Conservation (phyloP, 2,888 invertebrate genomes). For the Zelleria hepariella region DNA sequence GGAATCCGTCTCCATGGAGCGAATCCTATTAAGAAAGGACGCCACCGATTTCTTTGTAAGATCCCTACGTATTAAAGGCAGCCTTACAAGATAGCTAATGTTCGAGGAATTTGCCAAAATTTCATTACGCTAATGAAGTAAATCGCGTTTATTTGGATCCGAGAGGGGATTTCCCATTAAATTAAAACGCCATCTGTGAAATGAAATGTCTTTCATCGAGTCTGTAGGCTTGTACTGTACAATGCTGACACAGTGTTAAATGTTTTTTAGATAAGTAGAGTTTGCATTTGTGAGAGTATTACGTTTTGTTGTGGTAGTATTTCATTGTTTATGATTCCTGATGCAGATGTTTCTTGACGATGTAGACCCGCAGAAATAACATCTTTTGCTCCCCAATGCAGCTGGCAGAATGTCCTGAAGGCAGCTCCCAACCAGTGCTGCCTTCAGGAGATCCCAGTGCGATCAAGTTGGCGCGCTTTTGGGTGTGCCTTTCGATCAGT, state of each 20-base stretch:
- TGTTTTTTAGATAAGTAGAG: not conserved
- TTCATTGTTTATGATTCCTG: too few species aligned
- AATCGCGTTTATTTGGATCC: slow-evolving; percentile 41
- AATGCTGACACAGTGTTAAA: not conserved
- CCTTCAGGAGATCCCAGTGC: too few species aligned
- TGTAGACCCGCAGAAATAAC: too few species aligned
- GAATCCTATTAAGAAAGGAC: slow-evolving; percentile 5
- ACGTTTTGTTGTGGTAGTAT: too few species aligned
- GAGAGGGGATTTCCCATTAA: slow-evolving; percentile 23
- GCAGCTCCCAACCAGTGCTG: too few species aligned
- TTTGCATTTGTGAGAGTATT: too few species aligned
- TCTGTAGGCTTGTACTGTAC: not conserved
- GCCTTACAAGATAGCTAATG: slow-evolving; percentile 50
- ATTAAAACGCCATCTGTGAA: slow-evolving; percentile 6
- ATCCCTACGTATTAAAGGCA: slow-evolving; percentile 40
- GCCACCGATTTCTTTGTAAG: slow-evolving; percentile 45
- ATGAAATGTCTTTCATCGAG: not conserved
- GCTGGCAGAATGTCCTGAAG: too few species aligned
- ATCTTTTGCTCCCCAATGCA: too few species aligned
- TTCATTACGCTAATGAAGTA: slow-evolving; percentile 58
- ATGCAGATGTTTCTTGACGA: too few species aligned
- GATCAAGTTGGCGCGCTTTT: too few species aligned
- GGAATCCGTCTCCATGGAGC: slow-evolving; percentile 17
- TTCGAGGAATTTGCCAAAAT: slow-evolving; percentile 48
- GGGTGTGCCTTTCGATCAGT: too few species aligned